Evolutionary conservation across 2,888 invertebrate genomes (phyloP).

Genomic region (Lepidochitona cinerea): DNA sequence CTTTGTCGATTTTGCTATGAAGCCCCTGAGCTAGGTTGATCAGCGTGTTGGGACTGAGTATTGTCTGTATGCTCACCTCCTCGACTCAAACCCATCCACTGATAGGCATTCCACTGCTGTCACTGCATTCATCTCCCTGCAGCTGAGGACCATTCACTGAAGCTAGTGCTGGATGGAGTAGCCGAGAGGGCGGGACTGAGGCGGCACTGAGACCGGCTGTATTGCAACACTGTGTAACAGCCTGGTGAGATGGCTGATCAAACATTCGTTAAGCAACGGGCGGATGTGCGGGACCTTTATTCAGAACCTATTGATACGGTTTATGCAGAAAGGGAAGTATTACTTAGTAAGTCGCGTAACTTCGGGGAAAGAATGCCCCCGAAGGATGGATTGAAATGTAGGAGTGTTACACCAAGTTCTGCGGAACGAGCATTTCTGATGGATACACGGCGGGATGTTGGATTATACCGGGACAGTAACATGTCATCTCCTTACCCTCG

Average conservation of each 20-base stretch:
- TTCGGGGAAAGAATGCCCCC: constrained; percentile 3
- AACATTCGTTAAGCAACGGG: background rate
- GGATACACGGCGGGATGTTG: background rate
- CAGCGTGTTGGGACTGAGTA: background rate
- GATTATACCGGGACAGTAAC: background rate
- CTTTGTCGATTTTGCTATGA: background rate
- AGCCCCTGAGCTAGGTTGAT: background rate
- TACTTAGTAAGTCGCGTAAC: background rate
- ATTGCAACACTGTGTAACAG: background rate
- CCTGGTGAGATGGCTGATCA: background rate
- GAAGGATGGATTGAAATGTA: background rate
- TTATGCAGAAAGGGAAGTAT: background rate
- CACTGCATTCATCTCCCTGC: background rate
- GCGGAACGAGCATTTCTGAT: background rate
- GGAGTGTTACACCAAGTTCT: background rate
- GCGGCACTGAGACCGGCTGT: background rate
- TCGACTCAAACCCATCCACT: no score
- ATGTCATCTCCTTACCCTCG: background rate
- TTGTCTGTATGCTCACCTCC: no score
- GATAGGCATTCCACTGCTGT: background rate
- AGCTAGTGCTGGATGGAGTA: background rate
- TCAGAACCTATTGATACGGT: constrained; percentile 1
- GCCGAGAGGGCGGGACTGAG: background rate
- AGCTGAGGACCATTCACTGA: background rate
- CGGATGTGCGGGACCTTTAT: background rate